These are phyloP conservation scores for Alethe diademata DNA, from an alignment of 2,113 vertebrate species.

Conservation along the genomic window DNA sequence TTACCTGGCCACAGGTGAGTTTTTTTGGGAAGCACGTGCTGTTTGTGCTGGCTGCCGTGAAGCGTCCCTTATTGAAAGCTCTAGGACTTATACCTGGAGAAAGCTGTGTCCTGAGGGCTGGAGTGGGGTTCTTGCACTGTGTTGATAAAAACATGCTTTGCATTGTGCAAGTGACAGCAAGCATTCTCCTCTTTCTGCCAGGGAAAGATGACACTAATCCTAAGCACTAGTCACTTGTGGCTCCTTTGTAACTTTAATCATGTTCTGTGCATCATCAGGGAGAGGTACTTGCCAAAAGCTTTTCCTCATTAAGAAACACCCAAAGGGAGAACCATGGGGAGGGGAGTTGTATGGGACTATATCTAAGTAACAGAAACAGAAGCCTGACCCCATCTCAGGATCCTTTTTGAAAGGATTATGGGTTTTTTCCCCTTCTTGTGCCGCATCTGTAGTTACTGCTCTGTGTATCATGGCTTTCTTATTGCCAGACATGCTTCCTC, in stretches of 20 bases:
- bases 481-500: background rate
- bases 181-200: background rate
- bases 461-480: background rate
- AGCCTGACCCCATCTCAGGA: background rate
- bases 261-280: background rate
- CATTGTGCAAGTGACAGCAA: background rate
- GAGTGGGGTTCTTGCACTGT: fast-evolving
- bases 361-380: background rate
- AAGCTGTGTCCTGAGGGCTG: background rate
- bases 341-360: background rate
- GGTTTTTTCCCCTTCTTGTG: background rate
- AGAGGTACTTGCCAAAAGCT: background rate
- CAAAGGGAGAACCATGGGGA: background rate
- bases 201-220: background rate
- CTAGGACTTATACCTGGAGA: background rate
- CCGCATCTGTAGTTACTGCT: background rate
- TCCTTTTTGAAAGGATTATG: background rate
- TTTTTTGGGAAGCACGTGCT: background rate
- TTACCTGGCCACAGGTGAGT: slow-evolving; percentile 91
- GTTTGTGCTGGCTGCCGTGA: fast-evolving
- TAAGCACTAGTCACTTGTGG: background rate
- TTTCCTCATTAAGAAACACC: background rate
- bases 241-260: fast-evolving
- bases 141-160: background rate
- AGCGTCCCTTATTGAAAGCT: fast-evolving